phyloP scores from a whole-genome alignment of 2,888 invertebrate genomes.

The Dolichomitus sp. region DNA sequence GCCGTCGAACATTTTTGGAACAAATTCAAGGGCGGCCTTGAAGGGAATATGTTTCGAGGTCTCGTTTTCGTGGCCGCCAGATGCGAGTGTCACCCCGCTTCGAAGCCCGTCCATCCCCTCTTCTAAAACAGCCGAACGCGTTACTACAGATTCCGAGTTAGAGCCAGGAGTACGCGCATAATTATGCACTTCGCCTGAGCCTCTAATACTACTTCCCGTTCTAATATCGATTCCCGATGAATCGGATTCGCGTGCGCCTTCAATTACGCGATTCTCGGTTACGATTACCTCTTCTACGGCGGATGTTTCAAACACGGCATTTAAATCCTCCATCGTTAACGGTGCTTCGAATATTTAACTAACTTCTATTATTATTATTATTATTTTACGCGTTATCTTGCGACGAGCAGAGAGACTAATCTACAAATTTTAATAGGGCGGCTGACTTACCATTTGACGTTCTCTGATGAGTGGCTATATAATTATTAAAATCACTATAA shows the following conservation, averaged over 20 bases:
- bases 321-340: not conserved
- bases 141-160: not conserved
- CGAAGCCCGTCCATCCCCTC: not conserved
- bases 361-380: not conserved
- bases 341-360: not conserved
- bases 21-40: slow-evolving; percentile 7
- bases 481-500: not conserved
- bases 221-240: not conserved
- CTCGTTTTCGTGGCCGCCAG: not conserved
- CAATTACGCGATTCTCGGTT: not conserved
- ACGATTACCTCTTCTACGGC: not conserved
- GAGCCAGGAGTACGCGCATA: not conserved
- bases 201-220: not conserved
- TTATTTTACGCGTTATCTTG: not conserved
- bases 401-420: slow-evolving; percentile 21
- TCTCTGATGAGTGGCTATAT: not conserved
- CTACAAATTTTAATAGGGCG: not conserved
- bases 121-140: not conserved
- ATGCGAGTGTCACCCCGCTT: not conserved
- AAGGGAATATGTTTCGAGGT: slow-evolving; percentile 3
- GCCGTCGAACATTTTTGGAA: slow-evolving; percentile 17
- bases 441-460: slow-evolving; percentile 12
- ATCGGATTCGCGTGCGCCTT: not conserved
- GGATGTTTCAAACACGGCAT: not conserved
- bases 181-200: not conserved